These are phyloP conservation scores for Chondrosia reniformis DNA, from an alignment of 37 sponge, comb jelly and placozoan genomes.

Conservation along the genomic window DNA sequence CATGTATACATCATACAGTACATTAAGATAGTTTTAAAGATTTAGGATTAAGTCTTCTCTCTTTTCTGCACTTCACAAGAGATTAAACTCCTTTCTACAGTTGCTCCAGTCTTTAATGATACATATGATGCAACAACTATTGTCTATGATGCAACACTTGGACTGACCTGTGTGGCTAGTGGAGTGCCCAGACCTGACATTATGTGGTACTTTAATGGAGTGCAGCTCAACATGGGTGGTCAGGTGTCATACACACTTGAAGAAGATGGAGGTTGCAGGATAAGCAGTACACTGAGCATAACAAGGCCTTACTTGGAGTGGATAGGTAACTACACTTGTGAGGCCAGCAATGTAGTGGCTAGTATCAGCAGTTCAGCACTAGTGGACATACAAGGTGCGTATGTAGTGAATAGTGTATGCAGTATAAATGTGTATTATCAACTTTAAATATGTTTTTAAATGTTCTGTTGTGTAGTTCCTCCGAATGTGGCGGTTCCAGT, in stretches of 20 bases:
- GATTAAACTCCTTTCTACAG: background rate
- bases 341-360: slow-evolving; percentile 5
- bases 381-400: background rate
- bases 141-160: background rate
- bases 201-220: slow-evolving; percentile 4
- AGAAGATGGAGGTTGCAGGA: background rate
- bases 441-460: background rate
- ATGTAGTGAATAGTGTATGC: background rate
- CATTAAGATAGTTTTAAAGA: background rate
- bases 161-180: slow-evolving; percentile 2
- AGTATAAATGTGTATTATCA: too few species aligned
- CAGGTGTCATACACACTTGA: background rate
- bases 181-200: slow-evolving; percentile 11
- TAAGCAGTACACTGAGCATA: slow-evolving; percentile 3
- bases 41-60: background rate
- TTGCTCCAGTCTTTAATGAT: background rate
- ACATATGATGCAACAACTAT: background rate
- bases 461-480: too few species aligned
- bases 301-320: background rate
- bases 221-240: background rate
- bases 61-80: background rate
- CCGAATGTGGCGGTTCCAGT: background rate
- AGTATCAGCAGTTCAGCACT: background rate
- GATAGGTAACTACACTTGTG: slow-evolving; percentile 2
- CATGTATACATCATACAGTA: background rate